Evolutionary conservation across 2,113 vertebrate species (phyloP), one percentile per base, ranked within the genome.

Genomic region (Eclectus roratus): DNA sequence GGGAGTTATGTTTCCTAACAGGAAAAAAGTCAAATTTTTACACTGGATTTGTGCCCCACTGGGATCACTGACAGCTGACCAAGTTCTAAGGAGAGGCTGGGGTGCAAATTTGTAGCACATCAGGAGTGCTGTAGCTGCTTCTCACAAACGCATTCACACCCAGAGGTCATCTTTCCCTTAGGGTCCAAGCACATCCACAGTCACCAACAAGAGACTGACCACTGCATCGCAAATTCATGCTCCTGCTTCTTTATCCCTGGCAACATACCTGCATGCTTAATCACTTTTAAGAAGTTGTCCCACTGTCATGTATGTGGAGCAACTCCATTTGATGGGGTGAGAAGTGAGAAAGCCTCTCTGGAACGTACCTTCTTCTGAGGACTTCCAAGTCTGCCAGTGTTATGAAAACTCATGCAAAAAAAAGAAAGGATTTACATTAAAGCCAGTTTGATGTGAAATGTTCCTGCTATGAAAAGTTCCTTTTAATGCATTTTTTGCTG

Each of bases 401-500:
- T 60, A 35, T 4, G 23, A 87, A 71, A 93, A 58, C 0, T 1
- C 0, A 0, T 8, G 3, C 14, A 17, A 4, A 24, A 61, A 39
- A 39, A 43, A 47, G 21, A 6, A 46, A 20, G 6, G 14, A 14
- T 81, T 94, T 64, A 20, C 73, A 44, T 70, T 72, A 76, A 81
- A 81, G 56, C 55, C 35, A 33, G 35, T 27, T 60, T 60, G 25
- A 79, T 60, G 39, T 66, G 47, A 92, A 71, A 73, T 1, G 2
- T 66, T 74, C 50, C 64, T 52, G 18, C 27, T 49, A 44, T 12
- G 39, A 89, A 52, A 91, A 92, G 9, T 24, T n/a, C 56, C 18
- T 44, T 92, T 73, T n/a, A 91, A 47, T 60, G 18, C 29, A 23
- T 94, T 91, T 89, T 92, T n/a, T 89, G 66, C 37, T 82, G 93